Conservation (phyloP, 2,113 vertebrate genomes). For the Scomber japonicus region DNA sequence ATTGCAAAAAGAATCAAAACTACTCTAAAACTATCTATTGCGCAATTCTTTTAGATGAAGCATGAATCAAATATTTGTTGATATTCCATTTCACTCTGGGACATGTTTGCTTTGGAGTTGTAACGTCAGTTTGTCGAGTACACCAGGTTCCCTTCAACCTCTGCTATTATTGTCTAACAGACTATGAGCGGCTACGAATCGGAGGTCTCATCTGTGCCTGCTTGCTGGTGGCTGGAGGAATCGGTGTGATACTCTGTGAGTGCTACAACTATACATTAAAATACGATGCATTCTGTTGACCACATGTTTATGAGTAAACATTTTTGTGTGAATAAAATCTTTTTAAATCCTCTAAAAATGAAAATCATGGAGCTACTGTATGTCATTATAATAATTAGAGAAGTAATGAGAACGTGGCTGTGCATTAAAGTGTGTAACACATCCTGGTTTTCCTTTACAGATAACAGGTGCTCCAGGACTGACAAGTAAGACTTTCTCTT, state of each 20-base stretch:
- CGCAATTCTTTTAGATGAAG: too few relatives aligned
- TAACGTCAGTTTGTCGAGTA: background rate
- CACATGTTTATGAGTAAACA: background rate
- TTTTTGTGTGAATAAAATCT: background rate
- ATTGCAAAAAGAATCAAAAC: too few relatives aligned
- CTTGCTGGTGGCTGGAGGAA: constrained; percentile 73
- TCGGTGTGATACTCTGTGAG: constrained; percentile 79
- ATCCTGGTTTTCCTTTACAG: constrained; percentile 65
- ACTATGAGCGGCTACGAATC: constrained; percentile 84
- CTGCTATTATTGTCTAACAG: constrained; percentile 54
- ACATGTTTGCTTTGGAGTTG: background rate
- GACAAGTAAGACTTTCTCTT: constrained; percentile 63
- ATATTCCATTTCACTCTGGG: background rate
- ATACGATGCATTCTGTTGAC: background rate
- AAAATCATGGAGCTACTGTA: background rate
- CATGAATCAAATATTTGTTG: too few relatives aligned
- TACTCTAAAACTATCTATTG: background rate
- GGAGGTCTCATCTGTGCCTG: constrained; percentile 77
- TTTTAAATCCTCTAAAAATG: background rate
- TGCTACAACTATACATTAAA: constrained; percentile 18
- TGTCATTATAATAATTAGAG: background rate
- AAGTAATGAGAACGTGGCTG: background rate
- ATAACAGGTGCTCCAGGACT: constrained; percentile 63
- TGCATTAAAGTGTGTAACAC: constrained; percentile 1
- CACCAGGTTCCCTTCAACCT: background rate